Percentiles rank a stretch among this genome's conserved stretches.
phyloP scores from a whole-genome alignment of 2,888 invertebrate species.

The Aspidiotus rigidus region DNA sequence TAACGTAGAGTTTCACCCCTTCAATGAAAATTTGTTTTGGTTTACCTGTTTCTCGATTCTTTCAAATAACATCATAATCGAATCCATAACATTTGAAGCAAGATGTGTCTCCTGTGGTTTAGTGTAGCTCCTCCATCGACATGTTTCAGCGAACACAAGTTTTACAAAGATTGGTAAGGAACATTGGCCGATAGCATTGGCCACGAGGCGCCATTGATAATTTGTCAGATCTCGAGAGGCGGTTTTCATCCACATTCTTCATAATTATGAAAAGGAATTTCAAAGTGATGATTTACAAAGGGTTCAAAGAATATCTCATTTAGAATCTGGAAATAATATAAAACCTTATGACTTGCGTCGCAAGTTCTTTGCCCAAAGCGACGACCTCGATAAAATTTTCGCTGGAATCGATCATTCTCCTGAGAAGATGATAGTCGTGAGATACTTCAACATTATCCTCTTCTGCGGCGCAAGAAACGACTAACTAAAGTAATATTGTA shows the following conservation, averaged over 20 bases:
- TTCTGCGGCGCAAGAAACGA: constrained; percentile 83
- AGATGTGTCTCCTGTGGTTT: constrained; percentile 85
- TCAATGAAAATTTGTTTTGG: no score
- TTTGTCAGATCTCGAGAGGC: constrained; percentile 80
- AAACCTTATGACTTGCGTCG: constrained; percentile 80
- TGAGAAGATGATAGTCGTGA: constrained; percentile 72
- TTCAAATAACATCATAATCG: constrained; percentile 93
- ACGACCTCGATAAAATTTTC: constrained; percentile 84
- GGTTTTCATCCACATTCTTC: constrained; percentile 83
- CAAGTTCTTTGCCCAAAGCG: constrained; percentile 83
- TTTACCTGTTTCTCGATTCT: constrained; percentile 81
- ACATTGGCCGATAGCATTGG: constrained; percentile 84
- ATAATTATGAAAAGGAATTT: constrained; percentile 26
- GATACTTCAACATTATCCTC: constrained; percentile 78
- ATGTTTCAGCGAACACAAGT: constrained; percentile 93
- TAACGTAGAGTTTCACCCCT: no score
- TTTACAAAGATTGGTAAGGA: constrained; percentile 95
- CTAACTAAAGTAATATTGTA: constrained; percentile 51
- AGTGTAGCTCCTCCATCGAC: constrained; percentile 93
- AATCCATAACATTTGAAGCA: constrained; percentile 91
- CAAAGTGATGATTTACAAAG: not conserved
- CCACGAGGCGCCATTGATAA: constrained; percentile 88
- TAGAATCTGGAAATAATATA: not conserved
- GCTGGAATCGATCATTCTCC: constrained; percentile 79
- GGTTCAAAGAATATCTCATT: not conserved